Percentiles rank a stretch among this genome's conserved stretches.
phyloP scores from a whole-genome alignment of 2,113 vertebrate genomes.

The Charadrius vociferus region DNA sequence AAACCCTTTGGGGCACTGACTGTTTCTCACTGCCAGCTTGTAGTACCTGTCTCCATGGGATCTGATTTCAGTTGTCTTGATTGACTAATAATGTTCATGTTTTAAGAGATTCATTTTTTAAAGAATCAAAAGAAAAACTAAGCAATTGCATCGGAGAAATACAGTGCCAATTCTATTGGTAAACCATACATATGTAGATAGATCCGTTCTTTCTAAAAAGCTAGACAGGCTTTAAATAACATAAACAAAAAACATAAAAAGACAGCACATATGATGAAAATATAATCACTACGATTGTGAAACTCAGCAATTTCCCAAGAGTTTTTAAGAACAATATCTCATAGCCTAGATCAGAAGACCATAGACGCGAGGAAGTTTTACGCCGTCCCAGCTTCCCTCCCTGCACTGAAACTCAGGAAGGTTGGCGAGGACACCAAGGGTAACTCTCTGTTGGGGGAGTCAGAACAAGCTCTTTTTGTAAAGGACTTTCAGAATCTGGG shows the following conservation, averaged over 20 bases:
- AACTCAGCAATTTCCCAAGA: neutral
- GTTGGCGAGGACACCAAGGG: neutral
- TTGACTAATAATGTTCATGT: neutral
- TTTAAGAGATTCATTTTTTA: neutral
- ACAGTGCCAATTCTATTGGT: neutral
- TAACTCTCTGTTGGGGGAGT: neutral
- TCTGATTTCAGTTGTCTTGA: neutral
- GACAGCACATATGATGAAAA: neutral
- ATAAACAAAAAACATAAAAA: neutral
- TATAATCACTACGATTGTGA: neutral
- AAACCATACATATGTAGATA: neutral
- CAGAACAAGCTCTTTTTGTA: neutral
- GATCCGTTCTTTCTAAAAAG: neutral
- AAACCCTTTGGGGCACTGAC: neutral
- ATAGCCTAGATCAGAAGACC: neutral
- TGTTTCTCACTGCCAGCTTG: neutral
- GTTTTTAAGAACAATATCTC: neutral
- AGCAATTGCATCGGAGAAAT: neutral
- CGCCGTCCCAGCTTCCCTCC: neutral
- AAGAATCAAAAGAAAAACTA: neutral
- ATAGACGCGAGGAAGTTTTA: neutral
- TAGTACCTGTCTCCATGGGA: neutral
- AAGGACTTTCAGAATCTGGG: neutral
- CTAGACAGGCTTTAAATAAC: neutral
- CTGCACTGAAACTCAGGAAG: neutral